Conservation (phyloP, 2,888 invertebrate species). For the Himalopsyche japonica region DNA sequence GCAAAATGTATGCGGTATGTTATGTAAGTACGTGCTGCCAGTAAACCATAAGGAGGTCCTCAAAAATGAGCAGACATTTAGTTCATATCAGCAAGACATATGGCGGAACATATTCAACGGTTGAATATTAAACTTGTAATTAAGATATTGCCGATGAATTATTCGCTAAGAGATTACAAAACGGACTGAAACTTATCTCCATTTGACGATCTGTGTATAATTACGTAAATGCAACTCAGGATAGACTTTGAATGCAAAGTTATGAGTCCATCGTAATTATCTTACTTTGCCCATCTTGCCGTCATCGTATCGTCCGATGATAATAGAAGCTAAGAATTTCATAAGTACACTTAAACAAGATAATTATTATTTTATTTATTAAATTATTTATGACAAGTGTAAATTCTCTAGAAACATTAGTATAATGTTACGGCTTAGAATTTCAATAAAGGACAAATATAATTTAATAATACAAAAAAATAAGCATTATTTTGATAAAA, state of each 20-base stretch:
- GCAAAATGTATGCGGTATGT: not conserved
- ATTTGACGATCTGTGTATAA: not conserved
- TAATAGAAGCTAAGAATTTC: not conserved
- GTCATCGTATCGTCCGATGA: not conserved
- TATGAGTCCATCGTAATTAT: not conserved
- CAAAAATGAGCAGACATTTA: conserved; percentile 27
- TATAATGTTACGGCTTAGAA: too few species aligned
- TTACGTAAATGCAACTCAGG: not conserved
- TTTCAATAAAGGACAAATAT: too few species aligned
- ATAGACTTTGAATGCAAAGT: conserved; percentile 1
- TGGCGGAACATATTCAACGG: conserved; percentile 7
- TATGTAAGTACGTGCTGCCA: not conserved
- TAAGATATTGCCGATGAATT: conserved; percentile 35
- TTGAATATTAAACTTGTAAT: conserved; percentile 36
- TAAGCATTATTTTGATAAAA: too few species aligned
- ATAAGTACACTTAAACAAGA: too few species aligned
- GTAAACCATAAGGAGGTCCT: conserved; percentile 1
- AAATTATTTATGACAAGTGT: too few species aligned
- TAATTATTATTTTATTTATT: too few species aligned
- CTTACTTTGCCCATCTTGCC: not conserved
- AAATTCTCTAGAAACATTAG: too few species aligned
- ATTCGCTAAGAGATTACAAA: conserved; percentile 10
- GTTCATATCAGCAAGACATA: conserved; percentile 23
- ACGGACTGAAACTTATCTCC: not conserved
- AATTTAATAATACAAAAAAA: too few species aligned